Evolutionary conservation across 1,140 invertebrate genomes (phyloP).

Genomic region (Sycobia sp.): DNA sequence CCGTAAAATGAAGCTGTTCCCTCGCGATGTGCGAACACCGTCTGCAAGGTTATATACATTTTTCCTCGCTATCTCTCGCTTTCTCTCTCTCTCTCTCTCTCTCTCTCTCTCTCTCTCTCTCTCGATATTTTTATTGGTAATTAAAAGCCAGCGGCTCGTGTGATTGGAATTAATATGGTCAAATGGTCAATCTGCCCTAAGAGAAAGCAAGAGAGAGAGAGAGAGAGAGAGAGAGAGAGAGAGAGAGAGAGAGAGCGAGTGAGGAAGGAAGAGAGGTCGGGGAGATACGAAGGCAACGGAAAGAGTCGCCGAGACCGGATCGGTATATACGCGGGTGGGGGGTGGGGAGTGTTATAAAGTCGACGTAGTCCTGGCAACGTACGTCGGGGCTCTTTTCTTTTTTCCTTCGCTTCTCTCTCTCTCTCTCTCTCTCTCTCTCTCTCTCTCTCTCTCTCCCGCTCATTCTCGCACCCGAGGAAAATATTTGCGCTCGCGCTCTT

Average conservation of each 20-base stretch:
- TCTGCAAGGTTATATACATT: too few species aligned
- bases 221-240: too few species aligned
- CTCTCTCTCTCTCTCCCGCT: too few species aligned
- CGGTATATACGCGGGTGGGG: too few species aligned
- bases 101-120: too few species aligned
- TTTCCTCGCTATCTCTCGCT: background rate
- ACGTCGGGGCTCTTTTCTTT: too few species aligned
- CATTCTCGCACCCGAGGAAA: background rate
- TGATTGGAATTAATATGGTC: slow-evolving; percentile 61
- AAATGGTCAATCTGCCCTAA: slow-evolving; percentile 54
- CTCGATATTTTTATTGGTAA: slow-evolving; percentile 58
- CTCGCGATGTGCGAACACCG: too few species aligned
- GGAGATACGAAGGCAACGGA: background rate
- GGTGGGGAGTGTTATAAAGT: background rate
- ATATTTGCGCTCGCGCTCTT: background rate
- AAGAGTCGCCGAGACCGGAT: too few species aligned
- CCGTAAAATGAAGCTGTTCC: slow-evolving; percentile 23
- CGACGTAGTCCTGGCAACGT: background rate
- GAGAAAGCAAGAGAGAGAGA: slow-evolving; percentile 34
- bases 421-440: too few species aligned
- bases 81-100: too few species aligned
- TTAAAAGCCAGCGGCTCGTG: slow-evolving; percentile 57
- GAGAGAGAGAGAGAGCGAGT: too few species aligned
- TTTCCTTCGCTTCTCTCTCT: too few species aligned
- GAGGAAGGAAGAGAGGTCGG: background rate